Base-by-base conservation (phyloP, 2,113 vertebrate species). In the Pandion haliaetus region DNA sequence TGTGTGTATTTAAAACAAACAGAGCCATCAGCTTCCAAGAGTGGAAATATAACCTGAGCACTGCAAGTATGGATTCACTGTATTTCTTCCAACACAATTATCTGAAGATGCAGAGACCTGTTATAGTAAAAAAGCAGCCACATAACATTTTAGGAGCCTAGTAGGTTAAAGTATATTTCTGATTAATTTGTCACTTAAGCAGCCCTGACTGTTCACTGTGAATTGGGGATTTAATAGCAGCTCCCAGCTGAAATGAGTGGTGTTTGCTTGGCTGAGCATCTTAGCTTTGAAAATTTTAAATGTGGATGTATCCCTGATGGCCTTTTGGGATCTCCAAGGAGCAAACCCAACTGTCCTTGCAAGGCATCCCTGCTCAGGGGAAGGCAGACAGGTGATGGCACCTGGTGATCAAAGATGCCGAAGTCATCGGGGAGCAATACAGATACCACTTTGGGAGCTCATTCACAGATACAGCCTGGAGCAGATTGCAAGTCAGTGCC, bases 401-500 rank as follows among this genome's bases (percentile, higher is more conserved):
- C 94, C 95, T 95, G 94, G 73, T 94, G 86, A 94, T 94, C 77
- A 96, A 95, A 95, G 89, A 95, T 95, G 87, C 54, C 86, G 77
- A 95, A 93, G 54, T 89, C 95, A 77, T 82, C 66, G 66, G 89
- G 52, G 95, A 96, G 36, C 47, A 95, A 83, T 94, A 66, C 16
- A 82, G 88, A 93, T 85, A 89, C 73, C 81, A 85, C 96, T 95
- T 82, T 77, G 89, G 89, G 94, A 93, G 74, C 82, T 95, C 70
- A 82, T 82, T 94, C 89, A 62, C 91, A 70, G 84, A 85, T 93
- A 94, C 10, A 96, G 86, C 93, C 84, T 88, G 82, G 74, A 97
- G 93, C 95, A 94, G 96, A 93, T 85, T 95, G 95, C 89, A 95
- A 96, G 86, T 94, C 71, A 86, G 87, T 91, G 91, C 94, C 96